phyloP scores from a whole-genome alignment of 2,113 vertebrate species.

The Tretioscincus oriximinensis region DNA sequence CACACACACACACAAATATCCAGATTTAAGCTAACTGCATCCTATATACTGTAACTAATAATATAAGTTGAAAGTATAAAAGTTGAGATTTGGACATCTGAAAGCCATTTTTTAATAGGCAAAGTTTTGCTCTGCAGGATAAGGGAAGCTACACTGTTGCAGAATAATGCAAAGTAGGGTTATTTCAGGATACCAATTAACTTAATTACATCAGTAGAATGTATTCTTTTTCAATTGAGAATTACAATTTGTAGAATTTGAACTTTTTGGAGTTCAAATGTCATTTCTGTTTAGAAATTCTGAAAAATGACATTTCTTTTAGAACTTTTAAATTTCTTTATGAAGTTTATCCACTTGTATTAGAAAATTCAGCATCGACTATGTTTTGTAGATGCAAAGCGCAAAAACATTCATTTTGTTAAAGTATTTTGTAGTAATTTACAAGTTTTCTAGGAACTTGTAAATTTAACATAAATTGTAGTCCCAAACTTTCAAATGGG shows the following conservation, averaged over 20 bases:
- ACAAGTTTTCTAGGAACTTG: neutral
- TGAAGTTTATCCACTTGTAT: neutral
- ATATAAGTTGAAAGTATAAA: no score
- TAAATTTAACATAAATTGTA: neutral
- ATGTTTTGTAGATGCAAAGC: neutral
- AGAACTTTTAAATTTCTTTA: neutral
- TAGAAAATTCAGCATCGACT: neutral
- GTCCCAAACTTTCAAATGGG: accelerated
- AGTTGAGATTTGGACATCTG: no score
- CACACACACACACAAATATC: no score
- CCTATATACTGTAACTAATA: no score
- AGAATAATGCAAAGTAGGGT: constrained; percentile 44
- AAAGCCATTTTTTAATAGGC: no score
- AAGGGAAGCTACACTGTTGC: constrained; percentile 42
- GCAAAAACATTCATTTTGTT: no score
- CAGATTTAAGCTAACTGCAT: no score
- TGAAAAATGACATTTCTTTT: accelerated
- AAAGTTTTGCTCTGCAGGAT: no score
- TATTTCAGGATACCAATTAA: constrained; percentile 17
- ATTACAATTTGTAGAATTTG: constrained; percentile 1
- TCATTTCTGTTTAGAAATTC: accelerated
- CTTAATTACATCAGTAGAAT: neutral
- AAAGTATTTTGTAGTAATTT: neutral
- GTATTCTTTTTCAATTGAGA: neutral
- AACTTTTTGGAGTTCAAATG: accelerated